Evolutionary conservation across 1,140 invertebrate species (phyloP).

Genomic region (Tigriopus japonicus): DNA sequence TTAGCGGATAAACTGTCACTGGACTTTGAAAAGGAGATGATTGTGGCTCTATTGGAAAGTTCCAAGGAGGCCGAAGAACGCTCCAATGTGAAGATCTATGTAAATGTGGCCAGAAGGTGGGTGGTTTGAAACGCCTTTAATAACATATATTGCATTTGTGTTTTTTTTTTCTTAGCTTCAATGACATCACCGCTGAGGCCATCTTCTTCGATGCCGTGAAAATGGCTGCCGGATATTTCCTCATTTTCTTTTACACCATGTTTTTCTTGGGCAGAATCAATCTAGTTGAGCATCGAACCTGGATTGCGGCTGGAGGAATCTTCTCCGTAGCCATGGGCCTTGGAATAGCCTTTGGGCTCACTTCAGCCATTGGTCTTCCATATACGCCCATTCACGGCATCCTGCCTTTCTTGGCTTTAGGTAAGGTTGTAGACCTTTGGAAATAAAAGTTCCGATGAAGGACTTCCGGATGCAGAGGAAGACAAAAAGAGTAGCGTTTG

Average conservation of each 20-base stretch:
- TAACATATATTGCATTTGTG: background rate
- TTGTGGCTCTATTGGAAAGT: background rate
- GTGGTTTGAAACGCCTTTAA: too few relatives aligned
- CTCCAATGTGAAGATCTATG: too few relatives aligned
- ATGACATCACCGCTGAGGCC: background rate
- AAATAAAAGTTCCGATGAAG: too few relatives aligned
- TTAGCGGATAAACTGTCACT: background rate
- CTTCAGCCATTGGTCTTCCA: background rate
- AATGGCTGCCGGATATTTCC: background rate
- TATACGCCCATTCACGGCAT: slow-evolving; percentile 3
- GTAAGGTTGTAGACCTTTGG: background rate
- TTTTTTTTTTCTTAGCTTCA: background rate
- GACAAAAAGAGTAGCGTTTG: too few relatives aligned
- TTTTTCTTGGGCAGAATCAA: slow-evolving; percentile 5
- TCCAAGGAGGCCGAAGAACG: too few relatives aligned
- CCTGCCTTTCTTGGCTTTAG: slow-evolving; percentile 28
- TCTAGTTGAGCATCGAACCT: background rate
- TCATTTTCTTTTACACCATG: slow-evolving; percentile 7
- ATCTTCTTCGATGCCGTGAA: slow-evolving; percentile 10
- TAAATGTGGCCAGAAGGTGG: too few relatives aligned
- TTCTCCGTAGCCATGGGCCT: background rate
- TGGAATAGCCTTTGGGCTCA: background rate
- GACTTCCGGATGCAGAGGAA: too few relatives aligned
- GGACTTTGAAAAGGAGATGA: background rate
- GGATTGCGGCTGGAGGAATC: background rate